Base-by-base conservation (phyloP, 2,113 vertebrate genomes). In the Gymnorhina tibicen region DNA sequence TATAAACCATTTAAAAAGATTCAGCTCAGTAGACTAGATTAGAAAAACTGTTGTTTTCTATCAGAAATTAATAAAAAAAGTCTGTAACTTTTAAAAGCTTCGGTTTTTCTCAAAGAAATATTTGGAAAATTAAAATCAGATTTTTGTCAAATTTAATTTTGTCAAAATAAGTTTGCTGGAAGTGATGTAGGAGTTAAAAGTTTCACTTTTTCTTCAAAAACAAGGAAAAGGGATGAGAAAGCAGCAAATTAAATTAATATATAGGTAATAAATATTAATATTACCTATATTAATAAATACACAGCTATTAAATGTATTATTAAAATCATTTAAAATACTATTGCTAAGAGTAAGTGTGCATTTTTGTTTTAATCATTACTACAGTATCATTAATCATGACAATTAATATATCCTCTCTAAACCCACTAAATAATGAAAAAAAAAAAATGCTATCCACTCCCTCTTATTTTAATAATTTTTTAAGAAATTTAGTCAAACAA, bases 381-480 rank as follows among this genome's bases (percentile, higher is more conserved):
- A 12, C 2, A 27, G 5, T 58, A 59, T 39, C 2, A 50, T 50
- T 76, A 39, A 50, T 52, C 22, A 28, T 41, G 12, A n/a, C 14
- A 85, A 46, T 24, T 11, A 85, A 35, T 11, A 44, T 18, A 67
- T 22, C 7, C 3, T 76, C 76, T 81, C 23, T 5, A 24, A 73
- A 41, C 16, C 7, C 30, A 28, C 4, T 67, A 55, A 67, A 35
- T 73, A 50, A 67, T 42, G 9, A 7, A 46, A 72, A 49, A 41
- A 49, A 41, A 8, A 7, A 0, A 42, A 62, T 41, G 1, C 0
- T 53, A 33, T 35, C 6, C 7, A 73, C 1, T 56, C 10, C 20
- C 2, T 67, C 63, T 62, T 44, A 53, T 24, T 52, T 56, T 17
- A 58, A 32, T 22, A 64, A 10, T 5, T 44, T 49, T 30, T 7